Evolutionary conservation across 1,140 invertebrate species (phyloP).

Genomic region (Nymphalis io): DNA sequence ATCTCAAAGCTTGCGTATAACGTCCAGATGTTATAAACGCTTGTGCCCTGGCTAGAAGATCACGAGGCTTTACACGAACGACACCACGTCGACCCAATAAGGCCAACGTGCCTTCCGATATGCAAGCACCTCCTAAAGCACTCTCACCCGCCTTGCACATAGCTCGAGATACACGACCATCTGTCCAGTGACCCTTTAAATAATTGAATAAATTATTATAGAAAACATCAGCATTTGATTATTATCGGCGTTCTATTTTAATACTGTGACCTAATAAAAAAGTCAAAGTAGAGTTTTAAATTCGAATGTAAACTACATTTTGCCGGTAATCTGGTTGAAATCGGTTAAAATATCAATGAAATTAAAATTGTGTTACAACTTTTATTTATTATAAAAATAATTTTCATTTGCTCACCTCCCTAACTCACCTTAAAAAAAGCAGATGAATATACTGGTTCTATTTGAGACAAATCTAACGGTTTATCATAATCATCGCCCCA

Average conservation of each 20-base stretch:
- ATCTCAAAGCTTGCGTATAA: constrained; percentile 82
- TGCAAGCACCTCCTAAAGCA: constrained; percentile 89
- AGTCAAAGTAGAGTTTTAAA: too few relatives aligned
- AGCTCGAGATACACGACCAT: constrained; percentile 84
- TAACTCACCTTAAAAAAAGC: constrained; percentile 92
- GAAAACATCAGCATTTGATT: too few relatives aligned
- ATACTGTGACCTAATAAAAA: too few relatives aligned
- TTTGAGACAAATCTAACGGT: constrained; percentile 89
- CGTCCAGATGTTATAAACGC: constrained; percentile 79
- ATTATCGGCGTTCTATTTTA: too few relatives aligned
- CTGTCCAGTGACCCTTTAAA: constrained; percentile 87
- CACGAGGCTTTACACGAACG: constrained; percentile 90
- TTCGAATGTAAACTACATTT: too few relatives aligned
- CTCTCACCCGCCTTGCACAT: constrained; percentile 79
- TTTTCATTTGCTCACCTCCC: too few relatives aligned
- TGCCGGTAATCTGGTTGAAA: too few relatives aligned
- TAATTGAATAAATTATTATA: not conserved
- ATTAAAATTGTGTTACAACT: too few relatives aligned
- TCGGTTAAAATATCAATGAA: too few relatives aligned
- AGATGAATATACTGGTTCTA: constrained; percentile 94
- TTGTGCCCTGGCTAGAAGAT: constrained; percentile 73
- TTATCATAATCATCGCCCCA: constrained; percentile 95
- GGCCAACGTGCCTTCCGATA: constrained; percentile 90
- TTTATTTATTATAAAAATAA: too few relatives aligned
- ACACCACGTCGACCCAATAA: constrained; percentile 91